Evolutionary conservation across 2,797 vertebrate genomes (phyloP).

Genomic region (Danio choprae): DNA sequence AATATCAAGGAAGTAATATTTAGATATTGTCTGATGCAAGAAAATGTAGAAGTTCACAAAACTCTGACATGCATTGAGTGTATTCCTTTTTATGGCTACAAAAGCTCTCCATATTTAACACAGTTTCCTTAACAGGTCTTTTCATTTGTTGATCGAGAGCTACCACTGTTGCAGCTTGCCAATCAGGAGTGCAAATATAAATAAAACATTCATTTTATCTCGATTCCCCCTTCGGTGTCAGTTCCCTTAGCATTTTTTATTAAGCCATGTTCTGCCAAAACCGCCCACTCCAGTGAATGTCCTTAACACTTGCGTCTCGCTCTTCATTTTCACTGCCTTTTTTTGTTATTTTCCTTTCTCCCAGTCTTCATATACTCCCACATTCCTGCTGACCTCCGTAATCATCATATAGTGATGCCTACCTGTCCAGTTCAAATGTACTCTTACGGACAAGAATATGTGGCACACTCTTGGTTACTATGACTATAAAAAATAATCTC

Average conservation of each 20-base stretch:
- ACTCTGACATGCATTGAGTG: background rate
- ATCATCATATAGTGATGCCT: background rate
- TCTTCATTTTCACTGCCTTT: background rate
- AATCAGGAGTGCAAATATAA: conserved; percentile 23
- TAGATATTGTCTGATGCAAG: too few relatives aligned
- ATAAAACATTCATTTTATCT: conserved; percentile 15
- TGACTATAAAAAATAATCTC: conserved; percentile 2
- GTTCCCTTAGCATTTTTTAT: conserved; percentile 18
- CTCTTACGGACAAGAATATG: background rate
- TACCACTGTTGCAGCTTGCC: background rate
- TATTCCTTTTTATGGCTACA: background rate
- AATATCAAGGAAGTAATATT: too few relatives aligned
- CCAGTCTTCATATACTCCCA: conserved; percentile 40
- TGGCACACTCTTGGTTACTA: background rate
- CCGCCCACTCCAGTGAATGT: conserved; percentile 34
- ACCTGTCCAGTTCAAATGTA: conserved; percentile 29
- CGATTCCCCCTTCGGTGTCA: background rate
- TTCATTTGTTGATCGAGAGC: conserved; percentile 7
- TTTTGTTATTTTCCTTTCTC: conserved; percentile 11
- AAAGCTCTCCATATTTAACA: background rate
- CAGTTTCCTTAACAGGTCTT: background rate
- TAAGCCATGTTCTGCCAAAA: conserved; percentile 27
- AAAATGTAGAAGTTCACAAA: background rate
- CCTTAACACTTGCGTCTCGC: conserved; percentile 11
- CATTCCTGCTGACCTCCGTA: conserved; percentile 42